These are phyloP conservation scores for Enteromius fasciolatus DNA, from an alignment of 2,797 vertebrate genomes.

Conservation along the genomic window DNA sequence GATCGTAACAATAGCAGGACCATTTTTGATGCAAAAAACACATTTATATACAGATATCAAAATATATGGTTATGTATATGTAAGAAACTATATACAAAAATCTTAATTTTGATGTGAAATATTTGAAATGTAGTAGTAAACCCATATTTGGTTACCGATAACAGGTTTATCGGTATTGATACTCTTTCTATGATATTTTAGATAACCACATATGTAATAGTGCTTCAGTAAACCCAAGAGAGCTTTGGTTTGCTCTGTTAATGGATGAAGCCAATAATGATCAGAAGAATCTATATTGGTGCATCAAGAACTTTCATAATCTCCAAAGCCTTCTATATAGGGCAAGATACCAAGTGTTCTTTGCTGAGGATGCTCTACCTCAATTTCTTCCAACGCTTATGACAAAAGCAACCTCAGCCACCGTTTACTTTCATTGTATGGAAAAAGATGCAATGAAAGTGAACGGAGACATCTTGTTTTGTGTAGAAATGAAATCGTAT, in stretches of 20 bases:
- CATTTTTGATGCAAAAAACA: not conserved
- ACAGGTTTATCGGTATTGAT: no score
- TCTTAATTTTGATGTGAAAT: not conserved
- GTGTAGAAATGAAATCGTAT: not conserved
- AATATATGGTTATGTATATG: not conserved
- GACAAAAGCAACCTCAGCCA: not conserved
- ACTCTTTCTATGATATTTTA: not conserved
- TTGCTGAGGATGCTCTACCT: not conserved
- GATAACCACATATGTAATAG: not conserved
- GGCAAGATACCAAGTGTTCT: not conserved
- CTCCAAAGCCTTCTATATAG: not conserved
- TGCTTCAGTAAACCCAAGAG: no score
- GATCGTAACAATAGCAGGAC: not conserved
- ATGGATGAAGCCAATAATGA: slow-evolving; percentile 7
- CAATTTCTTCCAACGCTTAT: not conserved
- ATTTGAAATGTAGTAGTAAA: slow-evolving; percentile 1
- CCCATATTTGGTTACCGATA: not conserved
- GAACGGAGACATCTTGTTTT: not conserved
- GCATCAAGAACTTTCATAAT: not conserved
- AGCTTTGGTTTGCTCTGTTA: not conserved
- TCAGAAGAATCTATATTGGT: not conserved
- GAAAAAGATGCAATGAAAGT: slow-evolving; percentile 5
- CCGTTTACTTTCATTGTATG: not conserved
- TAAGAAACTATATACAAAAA: not conserved
- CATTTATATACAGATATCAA: not conserved